Conservation (phyloP, 2,113 vertebrate genomes). For the Gopherus flavomarginatus region DNA sequence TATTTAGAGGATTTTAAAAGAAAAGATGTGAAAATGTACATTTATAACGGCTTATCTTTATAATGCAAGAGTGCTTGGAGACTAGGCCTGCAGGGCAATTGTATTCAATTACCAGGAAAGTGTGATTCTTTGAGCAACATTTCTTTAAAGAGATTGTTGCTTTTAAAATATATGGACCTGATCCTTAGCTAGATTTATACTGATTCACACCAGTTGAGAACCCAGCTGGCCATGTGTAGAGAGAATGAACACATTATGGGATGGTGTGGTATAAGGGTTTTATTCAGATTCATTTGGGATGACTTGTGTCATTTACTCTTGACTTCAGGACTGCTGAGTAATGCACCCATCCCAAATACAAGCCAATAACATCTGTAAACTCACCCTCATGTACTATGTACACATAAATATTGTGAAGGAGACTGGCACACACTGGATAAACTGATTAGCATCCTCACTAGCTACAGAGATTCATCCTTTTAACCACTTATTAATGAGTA, state of each 20-base stretch:
- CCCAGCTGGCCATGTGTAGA: rapidly evolving
- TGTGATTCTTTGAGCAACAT: not conserved
- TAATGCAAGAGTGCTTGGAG: rapidly evolving
- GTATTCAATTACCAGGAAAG: not conserved
- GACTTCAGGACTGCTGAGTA: not conserved
- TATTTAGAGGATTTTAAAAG: not conserved
- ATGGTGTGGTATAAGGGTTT: not conserved
- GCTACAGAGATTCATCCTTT: not conserved
- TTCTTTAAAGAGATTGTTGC: not conserved
- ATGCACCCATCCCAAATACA: rapidly evolving
- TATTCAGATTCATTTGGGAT: not conserved
- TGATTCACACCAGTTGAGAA: not conserved
- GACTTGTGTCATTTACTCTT: not conserved
- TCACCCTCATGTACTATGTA: not conserved
- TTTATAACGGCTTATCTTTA: not conserved
- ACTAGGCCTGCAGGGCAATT: not conserved
- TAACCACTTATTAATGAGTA: not conserved
- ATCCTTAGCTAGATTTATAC: not conserved
- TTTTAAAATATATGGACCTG: not conserved
- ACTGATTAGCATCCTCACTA: not conserved
- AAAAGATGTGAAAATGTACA: not conserved
- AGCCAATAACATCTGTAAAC: not conserved
- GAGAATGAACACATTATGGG: rapidly evolving
- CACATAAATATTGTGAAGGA: not conserved
- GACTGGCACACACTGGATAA: not conserved